Conservation (phyloP, 1,140 invertebrate species). For the Drosophila elegans region DNA sequence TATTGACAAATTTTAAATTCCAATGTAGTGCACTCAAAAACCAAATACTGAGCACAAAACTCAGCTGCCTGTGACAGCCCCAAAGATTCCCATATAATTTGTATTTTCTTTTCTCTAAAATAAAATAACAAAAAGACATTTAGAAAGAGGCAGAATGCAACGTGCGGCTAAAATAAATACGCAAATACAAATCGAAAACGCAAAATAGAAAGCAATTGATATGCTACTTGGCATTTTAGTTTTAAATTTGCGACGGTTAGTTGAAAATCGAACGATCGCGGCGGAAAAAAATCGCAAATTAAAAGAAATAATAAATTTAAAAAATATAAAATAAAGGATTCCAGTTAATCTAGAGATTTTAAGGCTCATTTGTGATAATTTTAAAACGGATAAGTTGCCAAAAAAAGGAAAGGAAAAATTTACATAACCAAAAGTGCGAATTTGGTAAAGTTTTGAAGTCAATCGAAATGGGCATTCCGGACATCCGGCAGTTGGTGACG, state of each 20-base stretch:
- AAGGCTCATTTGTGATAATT: neutral
- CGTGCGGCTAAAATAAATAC: conserved; percentile 72
- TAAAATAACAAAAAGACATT: conserved; percentile 31
- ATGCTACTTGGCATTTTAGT: conserved; percentile 78
- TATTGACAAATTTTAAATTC: neutral
- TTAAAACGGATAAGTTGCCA: neutral
- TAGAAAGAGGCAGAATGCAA: conserved; percentile 39
- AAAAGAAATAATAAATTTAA: conserved; percentile 1
- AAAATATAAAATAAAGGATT: conserved; percentile 2
- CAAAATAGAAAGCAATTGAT: conserved; percentile 83
- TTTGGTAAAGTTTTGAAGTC: conserved; percentile 20
- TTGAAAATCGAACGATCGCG: conserved; percentile 59
- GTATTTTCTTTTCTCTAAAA: conserved; percentile 49
- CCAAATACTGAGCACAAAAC: neutral
- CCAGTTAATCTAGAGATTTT: neutral
- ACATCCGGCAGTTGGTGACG: conserved; percentile 88
- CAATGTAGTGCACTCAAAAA: conserved; percentile 20
- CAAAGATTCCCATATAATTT: conserved; percentile 6
- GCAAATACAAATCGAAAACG: conserved; percentile 76
- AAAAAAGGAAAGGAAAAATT: conserved; percentile 1
- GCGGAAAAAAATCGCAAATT: conserved; percentile 7
- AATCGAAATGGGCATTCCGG: conserved; percentile 86
- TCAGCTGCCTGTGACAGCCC: neutral
- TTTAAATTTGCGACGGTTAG: conserved; percentile 70
- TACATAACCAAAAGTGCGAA: conserved; percentile 28